A percentile compares a stretch with the other conserved stretches of the same genome.
These are phyloP conservation scores for Gallinago paraguaiae DNA, from an alignment of 2,113 vertebrate genomes.

Conservation along the genomic window DNA sequence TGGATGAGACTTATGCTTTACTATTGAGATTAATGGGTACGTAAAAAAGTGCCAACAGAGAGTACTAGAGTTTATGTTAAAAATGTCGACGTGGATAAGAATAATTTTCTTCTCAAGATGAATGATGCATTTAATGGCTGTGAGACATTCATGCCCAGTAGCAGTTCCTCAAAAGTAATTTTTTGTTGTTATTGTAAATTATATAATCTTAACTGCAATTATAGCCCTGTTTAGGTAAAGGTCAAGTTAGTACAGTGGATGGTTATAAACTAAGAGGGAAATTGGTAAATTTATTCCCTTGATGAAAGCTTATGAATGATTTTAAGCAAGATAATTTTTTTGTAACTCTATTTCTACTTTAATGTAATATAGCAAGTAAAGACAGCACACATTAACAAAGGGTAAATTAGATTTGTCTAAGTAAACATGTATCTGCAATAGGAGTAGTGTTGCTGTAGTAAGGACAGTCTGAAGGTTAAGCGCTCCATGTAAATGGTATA, in stretches of 20 bases:
- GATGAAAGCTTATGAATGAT: conserved; percentile 77
- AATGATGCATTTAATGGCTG: conserved; percentile 78
- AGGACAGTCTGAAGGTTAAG: conserved; percentile 84
- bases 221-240: conserved; percentile 81
- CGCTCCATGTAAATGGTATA: conserved; percentile 57
- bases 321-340: conserved; percentile 81
- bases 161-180: conserved; percentile 78
- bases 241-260: conserved; percentile 78
- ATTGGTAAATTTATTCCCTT: conserved; percentile 79
- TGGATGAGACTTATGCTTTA: conserved; percentile 79
- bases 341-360: conserved; percentile 84
- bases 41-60: conserved; percentile 80
- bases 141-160: conserved; percentile 75
- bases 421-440: conserved; percentile 80
- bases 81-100: conserved; percentile 79
- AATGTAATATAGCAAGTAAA: conserved; percentile 83
- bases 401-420: conserved; percentile 86
- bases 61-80: conserved; percentile 81
- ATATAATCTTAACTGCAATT: conserved; percentile 81
- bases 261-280: conserved; percentile 78
- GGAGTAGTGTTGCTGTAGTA: conserved; percentile 66
- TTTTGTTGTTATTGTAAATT: conserved; percentile 85
- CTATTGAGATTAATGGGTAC: conserved; percentile 86
- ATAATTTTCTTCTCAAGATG: conserved; percentile 83
- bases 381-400: conserved; percentile 82